Evolutionary conservation across 2,888 invertebrate species (phyloP).

Genomic region (Melipona bicolor): DNA sequence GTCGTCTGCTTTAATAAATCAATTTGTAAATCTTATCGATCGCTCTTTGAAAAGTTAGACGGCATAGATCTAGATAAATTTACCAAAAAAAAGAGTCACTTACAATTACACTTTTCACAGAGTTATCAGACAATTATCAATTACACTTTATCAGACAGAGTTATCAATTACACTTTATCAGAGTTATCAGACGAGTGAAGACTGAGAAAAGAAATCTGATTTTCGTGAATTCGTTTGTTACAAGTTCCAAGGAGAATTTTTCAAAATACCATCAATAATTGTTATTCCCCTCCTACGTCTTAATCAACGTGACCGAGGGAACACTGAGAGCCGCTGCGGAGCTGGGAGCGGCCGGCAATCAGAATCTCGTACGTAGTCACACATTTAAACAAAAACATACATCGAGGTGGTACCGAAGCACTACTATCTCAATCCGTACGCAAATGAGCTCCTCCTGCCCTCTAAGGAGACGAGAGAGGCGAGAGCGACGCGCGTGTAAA

Average conservation of each 20-base stretch:
- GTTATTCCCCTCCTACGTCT: not conserved
- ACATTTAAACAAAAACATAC: slow-evolving; percentile 77
- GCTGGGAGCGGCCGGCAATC: slow-evolving; percentile 78
- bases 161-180: too few relatives aligned
- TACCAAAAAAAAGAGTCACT: too few relatives aligned
- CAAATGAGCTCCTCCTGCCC: slow-evolving; percentile 79
- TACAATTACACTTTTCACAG: not conserved
- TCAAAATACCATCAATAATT: not conserved
- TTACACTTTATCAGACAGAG: too few relatives aligned
- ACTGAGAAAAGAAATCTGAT: not conserved
- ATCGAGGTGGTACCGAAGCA: slow-evolving; percentile 73
- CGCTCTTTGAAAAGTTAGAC: too few relatives aligned
- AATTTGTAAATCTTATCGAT: too few relatives aligned
- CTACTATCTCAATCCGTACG: slow-evolving; percentile 83
- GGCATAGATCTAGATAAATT: too few relatives aligned
- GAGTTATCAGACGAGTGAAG: not conserved
- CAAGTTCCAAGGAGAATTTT: not conserved
- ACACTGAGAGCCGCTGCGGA: slow-evolving; percentile 61
- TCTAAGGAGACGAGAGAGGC: slow-evolving; percentile 71
- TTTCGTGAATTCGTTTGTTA: not conserved
- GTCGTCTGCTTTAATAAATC: too few relatives aligned
- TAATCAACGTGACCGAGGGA: not conserved
- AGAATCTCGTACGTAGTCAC: slow-evolving; percentile 77
- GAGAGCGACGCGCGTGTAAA: slow-evolving; percentile 71
- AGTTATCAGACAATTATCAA: too few relatives aligned